Evolutionary conservation across 2,888 invertebrate species (phyloP).

Genomic region (Tachystola acroxantha): DNA sequence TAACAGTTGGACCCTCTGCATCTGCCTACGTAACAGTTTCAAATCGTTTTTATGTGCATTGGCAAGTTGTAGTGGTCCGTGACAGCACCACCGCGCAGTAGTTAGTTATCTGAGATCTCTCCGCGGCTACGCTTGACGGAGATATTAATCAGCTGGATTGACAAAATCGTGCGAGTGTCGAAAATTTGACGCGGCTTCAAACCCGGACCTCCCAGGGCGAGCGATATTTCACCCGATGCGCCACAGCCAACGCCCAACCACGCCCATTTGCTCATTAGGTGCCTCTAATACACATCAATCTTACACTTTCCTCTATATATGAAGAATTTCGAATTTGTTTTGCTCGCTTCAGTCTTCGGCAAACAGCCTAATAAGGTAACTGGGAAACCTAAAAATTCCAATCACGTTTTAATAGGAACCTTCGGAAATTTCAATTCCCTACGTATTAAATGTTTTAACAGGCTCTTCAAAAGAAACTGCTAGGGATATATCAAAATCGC

Average conservation of each 20-base stretch:
- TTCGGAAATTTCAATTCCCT: too few relatives aligned
- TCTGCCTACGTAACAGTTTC: not conserved
- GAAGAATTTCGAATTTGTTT: slow-evolving; percentile 7
- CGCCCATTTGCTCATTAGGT: slow-evolving; percentile 67
- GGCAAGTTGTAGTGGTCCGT: slow-evolving; percentile 25
- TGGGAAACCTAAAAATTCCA: too few relatives aligned
- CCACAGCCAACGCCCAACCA: slow-evolving; percentile 50
- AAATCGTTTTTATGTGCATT: slow-evolving; percentile 21
- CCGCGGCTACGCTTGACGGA: slow-evolving; percentile 36
- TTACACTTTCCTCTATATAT: slow-evolving; percentile 36
- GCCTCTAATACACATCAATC: slow-evolving; percentile 67
- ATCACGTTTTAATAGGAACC: too few relatives aligned
- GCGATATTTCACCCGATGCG: slow-evolving; percentile 65
- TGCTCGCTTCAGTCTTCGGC: too few relatives aligned
- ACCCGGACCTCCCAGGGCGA: slow-evolving; percentile 69
- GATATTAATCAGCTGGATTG: slow-evolving; percentile 69
- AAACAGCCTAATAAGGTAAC: not conserved
- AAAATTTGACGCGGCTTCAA: slow-evolving; percentile 59
- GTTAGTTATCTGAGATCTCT: slow-evolving; percentile 49
- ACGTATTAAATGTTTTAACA: too few relatives aligned
- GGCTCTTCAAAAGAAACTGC: too few relatives aligned
- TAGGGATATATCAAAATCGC: too few relatives aligned
- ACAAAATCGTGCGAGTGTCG: slow-evolving; percentile 75
- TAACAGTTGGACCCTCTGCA: too few relatives aligned
- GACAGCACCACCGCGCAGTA: slow-evolving; percentile 28